phyloP scores from a whole-genome alignment of 2,113 vertebrate genomes.

The Thinocorus orbignyianus region DNA sequence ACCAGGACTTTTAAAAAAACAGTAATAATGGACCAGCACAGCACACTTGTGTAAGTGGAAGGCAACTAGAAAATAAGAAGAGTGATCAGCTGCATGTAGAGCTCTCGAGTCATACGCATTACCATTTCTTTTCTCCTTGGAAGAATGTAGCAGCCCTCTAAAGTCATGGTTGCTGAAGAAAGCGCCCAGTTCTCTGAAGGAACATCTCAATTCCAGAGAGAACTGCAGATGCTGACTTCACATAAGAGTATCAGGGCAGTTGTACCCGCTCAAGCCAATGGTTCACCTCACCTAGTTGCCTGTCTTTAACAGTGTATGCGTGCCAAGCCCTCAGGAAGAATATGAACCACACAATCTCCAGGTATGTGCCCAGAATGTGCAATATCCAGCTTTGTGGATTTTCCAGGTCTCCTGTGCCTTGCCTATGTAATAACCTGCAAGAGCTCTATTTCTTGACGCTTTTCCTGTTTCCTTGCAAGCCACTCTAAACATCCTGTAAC shows the following conservation, averaged over 20 bases:
- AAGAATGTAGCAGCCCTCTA: neutral
- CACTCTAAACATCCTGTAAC: neutral
- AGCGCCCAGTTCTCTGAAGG: neutral
- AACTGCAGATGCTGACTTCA: neutral
- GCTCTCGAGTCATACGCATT: neutral
- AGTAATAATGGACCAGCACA: neutral
- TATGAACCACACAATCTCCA: accelerated
- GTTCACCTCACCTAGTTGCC: neutral
- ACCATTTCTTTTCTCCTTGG: neutral
- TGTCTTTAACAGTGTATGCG: accelerated
- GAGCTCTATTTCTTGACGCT: neutral
- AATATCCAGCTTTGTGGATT: neutral
- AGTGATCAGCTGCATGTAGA: neutral
- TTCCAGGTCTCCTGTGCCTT: neutral
- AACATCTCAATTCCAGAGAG: neutral
- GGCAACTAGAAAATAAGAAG: neutral
- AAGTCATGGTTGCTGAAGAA: neutral
- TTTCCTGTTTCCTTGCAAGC: neutral
- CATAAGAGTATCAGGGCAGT: neutral
- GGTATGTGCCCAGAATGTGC: neutral
- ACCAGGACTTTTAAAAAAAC: neutral
- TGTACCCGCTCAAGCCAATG: accelerated
- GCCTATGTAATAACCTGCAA: neutral
- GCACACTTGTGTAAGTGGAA: neutral
- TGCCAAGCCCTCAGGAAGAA: neutral